These are phyloP conservation scores for Chiloscyllium punctatum DNA, from an alignment of 2,797 vertebrate genomes.

Conservation along the genomic window DNA sequence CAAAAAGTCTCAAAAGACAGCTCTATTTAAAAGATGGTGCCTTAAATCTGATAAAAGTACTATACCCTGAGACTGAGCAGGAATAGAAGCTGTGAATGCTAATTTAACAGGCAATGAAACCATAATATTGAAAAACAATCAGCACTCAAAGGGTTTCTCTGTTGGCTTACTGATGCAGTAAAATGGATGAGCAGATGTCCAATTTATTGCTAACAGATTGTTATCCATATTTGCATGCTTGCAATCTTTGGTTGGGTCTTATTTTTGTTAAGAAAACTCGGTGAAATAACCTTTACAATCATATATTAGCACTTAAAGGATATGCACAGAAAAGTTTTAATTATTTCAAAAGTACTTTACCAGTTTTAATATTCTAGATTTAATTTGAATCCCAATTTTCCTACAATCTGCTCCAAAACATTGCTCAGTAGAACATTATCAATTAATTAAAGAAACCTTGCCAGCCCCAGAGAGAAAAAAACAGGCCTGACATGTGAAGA, in stretches of 20 bases:
- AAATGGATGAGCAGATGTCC: neutral
- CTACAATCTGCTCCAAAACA: neutral
- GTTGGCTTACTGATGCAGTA: neutral
- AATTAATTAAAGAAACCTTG: neutral
- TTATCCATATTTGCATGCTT: neutral
- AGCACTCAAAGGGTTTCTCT: neutral
- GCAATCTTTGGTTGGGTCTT: neutral
- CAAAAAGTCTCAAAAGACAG: neutral
- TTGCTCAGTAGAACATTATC: neutral
- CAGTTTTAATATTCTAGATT: neutral
- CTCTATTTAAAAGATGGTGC: neutral
- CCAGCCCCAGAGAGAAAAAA: neutral
- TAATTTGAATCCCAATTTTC: constrained; percentile 26
- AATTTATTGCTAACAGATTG: constrained; percentile 30
- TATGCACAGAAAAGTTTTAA: too few relatives aligned
- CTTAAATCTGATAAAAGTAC: neutral
- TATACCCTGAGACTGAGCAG: neutral
- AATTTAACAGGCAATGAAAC: constrained; percentile 15
- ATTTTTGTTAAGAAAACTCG: neutral
- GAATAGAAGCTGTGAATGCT: neutral
- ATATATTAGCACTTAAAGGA: neutral
- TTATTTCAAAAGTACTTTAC: neutral
- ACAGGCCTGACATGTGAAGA: neutral
- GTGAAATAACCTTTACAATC: neutral
- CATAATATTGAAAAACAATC: constrained; percentile 13